A percentile compares a stretch with the other conserved stretches of the same genome.
Conservation (phyloP, 2,888 invertebrate genomes). For the Pristionchus arcanus region DNA sequence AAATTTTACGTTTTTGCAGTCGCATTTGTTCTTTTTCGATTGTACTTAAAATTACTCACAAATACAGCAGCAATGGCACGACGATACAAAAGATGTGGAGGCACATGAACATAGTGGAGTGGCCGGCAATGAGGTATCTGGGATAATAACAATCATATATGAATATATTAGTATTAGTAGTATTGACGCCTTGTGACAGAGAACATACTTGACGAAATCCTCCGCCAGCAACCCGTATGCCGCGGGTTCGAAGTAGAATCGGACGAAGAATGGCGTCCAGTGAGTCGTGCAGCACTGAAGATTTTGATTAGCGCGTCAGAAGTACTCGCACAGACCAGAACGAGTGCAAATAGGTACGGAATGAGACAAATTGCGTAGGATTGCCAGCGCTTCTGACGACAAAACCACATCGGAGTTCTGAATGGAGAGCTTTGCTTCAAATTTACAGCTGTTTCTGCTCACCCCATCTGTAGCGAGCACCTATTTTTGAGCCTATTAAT, state of each 20-base stretch:
- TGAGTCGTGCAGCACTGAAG: not conserved
- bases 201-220: slow-evolving; percentile 19
- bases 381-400: slow-evolving; percentile 20
- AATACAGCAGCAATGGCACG: not conserved
- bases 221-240: slow-evolving; percentile 42
- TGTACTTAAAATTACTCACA: not conserved
- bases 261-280: not conserved
- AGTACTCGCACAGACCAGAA: not conserved
- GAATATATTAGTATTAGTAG: no score
- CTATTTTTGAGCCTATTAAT: no score
- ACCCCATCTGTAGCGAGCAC: no score
- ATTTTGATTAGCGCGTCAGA: not conserved
- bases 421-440: not conserved
- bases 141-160: no score
- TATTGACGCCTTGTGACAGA: no score
- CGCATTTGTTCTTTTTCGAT: no score
- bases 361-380: not conserved
- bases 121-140: not conserved
- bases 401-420: slow-evolving; percentile 36
- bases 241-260: slow-evolving; percentile 51
- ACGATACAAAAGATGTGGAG: slow-evolving; percentile 32
- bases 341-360: not conserved
- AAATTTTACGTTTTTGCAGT: no score
- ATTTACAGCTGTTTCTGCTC: no score
- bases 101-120: not conserved